A percentile compares a stretch with the other conserved stretches of the same genome.
These are phyloP conservation scores for Ormyrus nitidulus DNA, from an alignment of 2,888 invertebrate species.

Conservation along the genomic window DNA sequence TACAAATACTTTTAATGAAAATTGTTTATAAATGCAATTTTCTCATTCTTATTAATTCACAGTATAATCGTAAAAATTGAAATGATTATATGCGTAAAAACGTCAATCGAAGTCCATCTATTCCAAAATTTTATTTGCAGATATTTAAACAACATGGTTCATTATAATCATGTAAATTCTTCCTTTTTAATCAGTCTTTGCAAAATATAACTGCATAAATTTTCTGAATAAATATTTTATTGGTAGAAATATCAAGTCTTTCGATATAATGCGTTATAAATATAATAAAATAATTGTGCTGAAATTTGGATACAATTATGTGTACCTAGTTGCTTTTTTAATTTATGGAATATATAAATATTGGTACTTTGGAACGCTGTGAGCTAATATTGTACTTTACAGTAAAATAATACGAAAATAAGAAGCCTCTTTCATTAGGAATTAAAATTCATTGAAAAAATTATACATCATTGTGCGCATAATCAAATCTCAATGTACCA, in stretches of 20 bases:
- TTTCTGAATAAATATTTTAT: slow-evolving; percentile 35
- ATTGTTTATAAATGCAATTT: slow-evolving; percentile 31
- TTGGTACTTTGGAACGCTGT: not conserved
- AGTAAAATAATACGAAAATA: not conserved
- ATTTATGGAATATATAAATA: slow-evolving; percentile 1
- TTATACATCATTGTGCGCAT: not conserved
- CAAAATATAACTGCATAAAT: slow-evolving; percentile 26
- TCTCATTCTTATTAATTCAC: too few relatives aligned
- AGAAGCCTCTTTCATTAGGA: slow-evolving; percentile 4
- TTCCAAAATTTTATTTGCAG: slow-evolving; percentile 27
- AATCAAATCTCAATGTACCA: too few relatives aligned
- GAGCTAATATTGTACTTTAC: too few relatives aligned
- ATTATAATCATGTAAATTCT: slow-evolving; percentile 21
- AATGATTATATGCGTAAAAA: not conserved
- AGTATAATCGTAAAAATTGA: not conserved
- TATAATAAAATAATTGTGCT: slow-evolving; percentile 2
- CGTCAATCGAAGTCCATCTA: slow-evolving; percentile 2
- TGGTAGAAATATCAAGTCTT: not conserved
- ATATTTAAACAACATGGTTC: slow-evolving; percentile 2
- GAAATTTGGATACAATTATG: slow-evolving; percentile 14
- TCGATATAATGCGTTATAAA: too few relatives aligned
- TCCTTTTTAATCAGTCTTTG: slow-evolving; percentile 45
- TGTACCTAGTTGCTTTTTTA: not conserved
- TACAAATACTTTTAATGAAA: slow-evolving; percentile 9
- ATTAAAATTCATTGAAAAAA: not conserved